phyloP scores from a whole-genome alignment of 2,888 invertebrate genomes.

The Aphodius sticticus region DNA sequence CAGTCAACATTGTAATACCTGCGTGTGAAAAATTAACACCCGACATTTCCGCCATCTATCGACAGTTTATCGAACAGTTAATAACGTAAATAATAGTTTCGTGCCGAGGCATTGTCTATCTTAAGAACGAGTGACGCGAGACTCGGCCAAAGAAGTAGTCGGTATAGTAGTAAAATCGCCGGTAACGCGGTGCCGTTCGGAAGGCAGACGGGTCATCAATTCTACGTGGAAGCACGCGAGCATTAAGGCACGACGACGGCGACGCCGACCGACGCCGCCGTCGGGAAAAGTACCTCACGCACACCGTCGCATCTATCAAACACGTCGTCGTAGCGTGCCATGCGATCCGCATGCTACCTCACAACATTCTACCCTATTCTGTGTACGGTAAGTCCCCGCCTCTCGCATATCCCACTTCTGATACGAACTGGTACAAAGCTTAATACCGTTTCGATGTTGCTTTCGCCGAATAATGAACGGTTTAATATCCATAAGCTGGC shows the following conservation, averaged over 20 bases:
- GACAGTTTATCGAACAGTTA: slow-evolving; percentile 28
- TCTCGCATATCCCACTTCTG: slow-evolving; percentile 38
- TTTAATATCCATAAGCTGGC: slow-evolving; percentile 26
- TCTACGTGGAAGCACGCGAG: slow-evolving; percentile 46
- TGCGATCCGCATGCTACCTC: slow-evolving; percentile 36
- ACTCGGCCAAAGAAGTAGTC: background rate
- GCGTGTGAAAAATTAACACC: background rate
- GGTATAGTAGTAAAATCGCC: slow-evolving; percentile 39
- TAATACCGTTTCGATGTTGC: slow-evolving; percentile 47
- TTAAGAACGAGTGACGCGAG: slow-evolving; percentile 31
- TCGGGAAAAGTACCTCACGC: slow-evolving; percentile 30
- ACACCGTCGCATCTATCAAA: slow-evolving; percentile 44
- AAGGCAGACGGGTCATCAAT: slow-evolving; percentile 47
- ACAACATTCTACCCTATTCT: background rate
- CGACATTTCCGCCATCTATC: background rate
- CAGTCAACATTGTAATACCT: background rate
- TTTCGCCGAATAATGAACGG: slow-evolving; percentile 37
- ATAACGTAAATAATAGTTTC: slow-evolving; percentile 40
- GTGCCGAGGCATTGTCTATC: slow-evolving; percentile 46
- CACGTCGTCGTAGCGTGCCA: slow-evolving; percentile 40
- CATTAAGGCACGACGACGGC: slow-evolving; percentile 37
- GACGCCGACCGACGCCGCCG: background rate
- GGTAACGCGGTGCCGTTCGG: slow-evolving; percentile 33
- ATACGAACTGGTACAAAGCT: slow-evolving; percentile 48
- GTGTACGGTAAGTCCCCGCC: no score